These are phyloP conservation scores for Tragelaphus strepsiceros DNA, from an alignment of 2,113 vertebrate genomes.

Conservation along the genomic window DNA sequence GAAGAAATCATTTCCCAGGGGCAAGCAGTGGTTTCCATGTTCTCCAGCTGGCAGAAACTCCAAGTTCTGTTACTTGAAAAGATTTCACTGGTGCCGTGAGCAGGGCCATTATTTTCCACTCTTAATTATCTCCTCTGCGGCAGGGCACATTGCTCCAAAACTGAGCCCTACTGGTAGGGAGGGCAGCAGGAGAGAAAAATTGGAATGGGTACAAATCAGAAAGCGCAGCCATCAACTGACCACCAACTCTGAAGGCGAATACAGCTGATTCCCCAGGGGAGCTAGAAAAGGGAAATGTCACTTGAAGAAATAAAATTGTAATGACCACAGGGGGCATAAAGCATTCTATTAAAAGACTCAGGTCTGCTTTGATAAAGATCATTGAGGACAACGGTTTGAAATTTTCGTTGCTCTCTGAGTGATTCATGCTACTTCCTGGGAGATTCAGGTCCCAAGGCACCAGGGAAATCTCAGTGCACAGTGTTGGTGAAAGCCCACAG, in stretches of 20 bases:
- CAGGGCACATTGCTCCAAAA: background rate
- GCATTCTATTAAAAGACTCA: background rate
- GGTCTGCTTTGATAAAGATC: background rate
- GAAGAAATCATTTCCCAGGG: slow-evolving; percentile 51
- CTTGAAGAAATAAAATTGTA: slow-evolving; percentile 30
- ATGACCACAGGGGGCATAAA: background rate
- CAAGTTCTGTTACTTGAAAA: slow-evolving; percentile 59
- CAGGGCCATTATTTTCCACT: background rate
- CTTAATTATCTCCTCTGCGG: background rate
- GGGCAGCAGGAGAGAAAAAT: background rate
- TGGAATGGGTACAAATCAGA: background rate
- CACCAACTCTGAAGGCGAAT: background rate
- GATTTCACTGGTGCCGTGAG: slow-evolving; percentile 42
- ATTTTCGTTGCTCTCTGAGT: background rate
- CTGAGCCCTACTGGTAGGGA: background rate
- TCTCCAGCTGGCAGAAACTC: slow-evolving; percentile 51
- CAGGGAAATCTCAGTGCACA: background rate
- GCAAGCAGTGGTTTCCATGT: slow-evolving; percentile 57
- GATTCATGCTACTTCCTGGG: background rate
- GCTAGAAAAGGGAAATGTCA: background rate
- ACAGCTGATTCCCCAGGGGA: background rate
- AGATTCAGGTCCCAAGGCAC: background rate
- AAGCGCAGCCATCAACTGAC: background rate
- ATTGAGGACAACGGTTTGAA: background rate
- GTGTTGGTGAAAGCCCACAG: background rate